Base-by-base conservation (phyloP, 1,140 invertebrate species). In the Aphelinus atriplicis region DNA sequence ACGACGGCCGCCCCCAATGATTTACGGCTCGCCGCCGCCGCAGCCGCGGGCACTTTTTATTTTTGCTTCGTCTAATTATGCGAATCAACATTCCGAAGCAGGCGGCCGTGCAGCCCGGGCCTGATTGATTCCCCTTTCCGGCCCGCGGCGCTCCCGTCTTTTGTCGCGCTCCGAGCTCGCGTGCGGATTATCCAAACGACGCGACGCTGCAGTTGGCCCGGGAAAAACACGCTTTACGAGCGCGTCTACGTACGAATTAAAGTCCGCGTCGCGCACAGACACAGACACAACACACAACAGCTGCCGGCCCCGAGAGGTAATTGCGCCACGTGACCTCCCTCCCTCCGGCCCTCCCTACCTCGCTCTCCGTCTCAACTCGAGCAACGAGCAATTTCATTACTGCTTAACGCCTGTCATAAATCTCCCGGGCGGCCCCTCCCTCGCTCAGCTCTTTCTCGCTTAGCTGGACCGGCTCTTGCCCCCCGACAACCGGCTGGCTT, bases 331-430 rank as follows among this genome's bases (percentile, higher is more conserved):
- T 66, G 71, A 66, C 61, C 58, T 73, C 53, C 10, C 3, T 51
- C 67, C 75, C 68, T 69, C 72, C 67, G 53, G 3, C 73, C 63
- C 72, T 66, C 68, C 63, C 63, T 73, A 65, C 57, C 56, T 57
- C 47, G 10, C 50, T 45, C 61, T 64, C 42, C 46, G 42, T 42
- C 45, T 71, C 50, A 1, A 4, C 57, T 50, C 50, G 4, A 9
- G 10, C 68, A 88, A 87, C 86, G 87, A 87, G 87, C 87, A 87
- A 88, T 88, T 88, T 88, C 87, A 87, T 88, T 88, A 88, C 86
- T 87, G 87, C 87, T 87, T 88, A 88, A 87, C 87, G 87, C 87
- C 86, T 87, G 85, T 87, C 86, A 86, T 87, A 87, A 88, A 87
- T 88, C 87, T 87, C 84, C 81, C 81, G 81, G 79, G 78, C 80